Evolutionary conservation across 2,888 invertebrate species (phyloP).

Genomic region (Amphipyra berbera): DNA sequence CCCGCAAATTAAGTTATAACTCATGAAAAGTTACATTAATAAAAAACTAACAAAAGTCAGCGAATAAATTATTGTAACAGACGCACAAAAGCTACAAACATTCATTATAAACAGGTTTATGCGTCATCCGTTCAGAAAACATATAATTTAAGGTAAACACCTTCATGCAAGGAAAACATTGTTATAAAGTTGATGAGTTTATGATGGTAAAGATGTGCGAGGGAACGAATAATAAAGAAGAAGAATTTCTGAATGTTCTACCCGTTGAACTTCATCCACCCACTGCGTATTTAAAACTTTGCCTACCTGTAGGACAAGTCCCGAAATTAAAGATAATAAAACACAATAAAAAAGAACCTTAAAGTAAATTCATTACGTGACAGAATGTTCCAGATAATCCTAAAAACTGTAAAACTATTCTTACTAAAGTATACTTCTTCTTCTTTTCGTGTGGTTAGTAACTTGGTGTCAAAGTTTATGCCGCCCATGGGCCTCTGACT

Average conservation of each 20-base stretch:
- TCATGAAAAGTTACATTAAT: conserved; percentile 12
- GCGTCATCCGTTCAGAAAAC: conserved; percentile 45
- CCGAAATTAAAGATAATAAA: no score
- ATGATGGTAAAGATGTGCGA: conserved; percentile 3
- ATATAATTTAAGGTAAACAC: conserved; percentile 14
- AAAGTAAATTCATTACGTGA: no score
- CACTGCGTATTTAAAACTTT: neutral
- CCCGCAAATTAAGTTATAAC: conserved; percentile 32
- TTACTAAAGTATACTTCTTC: no score
- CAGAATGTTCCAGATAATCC: no score
- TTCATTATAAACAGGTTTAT: conserved; percentile 29
- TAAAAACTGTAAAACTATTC: no score
- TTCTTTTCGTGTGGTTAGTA: no score
- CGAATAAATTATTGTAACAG: conserved; percentile 41
- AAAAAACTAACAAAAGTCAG: conserved; percentile 16
- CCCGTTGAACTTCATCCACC: neutral
- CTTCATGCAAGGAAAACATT: conserved; percentile 19
- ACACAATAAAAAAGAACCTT: no score
- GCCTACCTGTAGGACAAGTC: no score
- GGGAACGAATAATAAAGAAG: no score
- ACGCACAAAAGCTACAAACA: conserved; percentile 25
- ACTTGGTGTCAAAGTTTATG: no score
- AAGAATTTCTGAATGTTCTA: neutral
- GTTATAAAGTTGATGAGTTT: conserved; percentile 7
- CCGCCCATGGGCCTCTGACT: no score